Evolutionary conservation across 2,888 invertebrate species (phyloP).

Genomic region (Metalampra italica): DNA sequence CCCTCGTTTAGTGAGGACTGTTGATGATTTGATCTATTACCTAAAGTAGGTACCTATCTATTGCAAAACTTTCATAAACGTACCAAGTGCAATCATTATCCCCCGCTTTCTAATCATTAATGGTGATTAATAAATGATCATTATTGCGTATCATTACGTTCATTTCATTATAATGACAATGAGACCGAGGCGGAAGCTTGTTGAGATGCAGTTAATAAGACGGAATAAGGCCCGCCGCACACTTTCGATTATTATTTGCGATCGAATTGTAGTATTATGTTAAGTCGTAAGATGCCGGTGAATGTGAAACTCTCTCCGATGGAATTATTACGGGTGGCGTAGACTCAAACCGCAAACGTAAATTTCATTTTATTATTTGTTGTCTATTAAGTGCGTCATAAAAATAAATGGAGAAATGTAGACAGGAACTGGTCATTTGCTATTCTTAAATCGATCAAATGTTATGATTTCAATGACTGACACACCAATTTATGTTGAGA

Average conservation of each 20-base stretch:
- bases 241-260: background rate
- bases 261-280: background rate
- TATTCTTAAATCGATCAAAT: too few relatives aligned
- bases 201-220: background rate
- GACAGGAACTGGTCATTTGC: too few relatives aligned
- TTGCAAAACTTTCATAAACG: background rate
- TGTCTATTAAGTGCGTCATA: too few relatives aligned
- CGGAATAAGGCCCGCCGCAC: background rate
- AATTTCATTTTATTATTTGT: background rate
- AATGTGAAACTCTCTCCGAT: background rate
- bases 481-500: too few relatives aligned
- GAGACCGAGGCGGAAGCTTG: background rate
- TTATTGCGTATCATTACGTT: background rate
- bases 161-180: background rate
- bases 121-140: background rate
- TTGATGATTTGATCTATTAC: background rate
- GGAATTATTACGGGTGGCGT: background rate
- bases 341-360: background rate
- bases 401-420: background rate
- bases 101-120: constrained; percentile 3
- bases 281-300: background rate
- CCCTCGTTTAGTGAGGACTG: too few relatives aligned
- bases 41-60: background rate
- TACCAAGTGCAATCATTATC: background rate
- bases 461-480: too few relatives aligned